Percentiles rank a stretch among this genome's conserved stretches.
These are phyloP conservation scores for Prosopocoilus inquinatus DNA, from an alignment of 2,888 invertebrate species.

Conservation along the genomic window DNA sequence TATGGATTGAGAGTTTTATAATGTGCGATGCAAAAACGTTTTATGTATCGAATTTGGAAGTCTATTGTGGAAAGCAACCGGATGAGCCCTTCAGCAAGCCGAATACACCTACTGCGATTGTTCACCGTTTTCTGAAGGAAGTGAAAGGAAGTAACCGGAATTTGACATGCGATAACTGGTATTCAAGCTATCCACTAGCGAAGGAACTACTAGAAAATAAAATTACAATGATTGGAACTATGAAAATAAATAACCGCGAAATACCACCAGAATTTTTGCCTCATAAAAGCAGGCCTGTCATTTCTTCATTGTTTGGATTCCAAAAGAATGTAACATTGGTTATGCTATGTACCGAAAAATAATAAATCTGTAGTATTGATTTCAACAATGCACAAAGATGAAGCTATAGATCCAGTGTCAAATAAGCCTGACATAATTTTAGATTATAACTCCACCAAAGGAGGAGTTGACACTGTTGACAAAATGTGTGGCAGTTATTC, in stretches of 20 bases:
- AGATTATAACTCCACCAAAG: conserved; percentile 25
- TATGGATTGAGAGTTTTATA: conserved; percentile 29
- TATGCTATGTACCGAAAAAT: no score
- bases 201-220: conserved; percentile 22
- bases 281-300: conserved; percentile 21
- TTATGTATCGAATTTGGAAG: conserved; percentile 20
- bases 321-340: conserved; percentile 27
- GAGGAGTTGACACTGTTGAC: conserved; percentile 27
- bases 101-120: conserved; percentile 9
- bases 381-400: conserved; percentile 25
- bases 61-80: conserved; percentile 17
- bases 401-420: conserved; percentile 24
- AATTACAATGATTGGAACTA: conserved; percentile 30
- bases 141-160: conserved; percentile 7
- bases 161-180: no score
- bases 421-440: conserved; percentile 26
- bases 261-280: conserved; percentile 35
- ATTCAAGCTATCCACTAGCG: no score
- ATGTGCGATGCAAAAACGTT: conserved; percentile 24
- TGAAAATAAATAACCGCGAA: conserved; percentile 29
- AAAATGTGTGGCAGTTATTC: conserved; percentile 28
- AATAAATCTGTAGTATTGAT: conserved; percentile 26
- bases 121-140: conserved; percentile 3
- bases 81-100: no score
- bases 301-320: conserved; percentile 31